These are phyloP conservation scores for Plectrocnemia conspersa DNA, from an alignment of 1,140 invertebrate species.

Conservation along the genomic window DNA sequence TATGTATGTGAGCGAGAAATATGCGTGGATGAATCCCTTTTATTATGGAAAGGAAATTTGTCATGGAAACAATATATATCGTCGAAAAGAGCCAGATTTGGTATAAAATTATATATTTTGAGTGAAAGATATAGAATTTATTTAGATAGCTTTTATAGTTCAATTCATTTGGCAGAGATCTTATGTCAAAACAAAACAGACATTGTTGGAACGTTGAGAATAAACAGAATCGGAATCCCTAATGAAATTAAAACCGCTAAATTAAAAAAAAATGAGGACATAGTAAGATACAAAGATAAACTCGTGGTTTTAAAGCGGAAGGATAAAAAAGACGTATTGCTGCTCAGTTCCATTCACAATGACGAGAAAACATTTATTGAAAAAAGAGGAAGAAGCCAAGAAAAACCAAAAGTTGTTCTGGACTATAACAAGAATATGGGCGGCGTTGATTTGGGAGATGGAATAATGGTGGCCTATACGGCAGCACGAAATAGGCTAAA, in stretches of 20 bases:
- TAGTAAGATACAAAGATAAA: constrained; percentile 15
- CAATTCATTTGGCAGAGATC: constrained; percentile 14
- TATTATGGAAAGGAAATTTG: constrained; percentile 24
- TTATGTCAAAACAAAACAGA: constrained; percentile 17
- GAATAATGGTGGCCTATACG: constrained; percentile 17
- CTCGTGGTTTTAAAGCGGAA: constrained; percentile 16
- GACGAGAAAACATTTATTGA: constrained; percentile 18
- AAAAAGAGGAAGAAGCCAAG: constrained; percentile 17
- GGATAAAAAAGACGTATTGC: constrained; percentile 20
- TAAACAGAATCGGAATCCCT: constrained; percentile 15
- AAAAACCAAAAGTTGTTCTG: constrained; percentile 17
- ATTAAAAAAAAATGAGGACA: constrained; percentile 11
- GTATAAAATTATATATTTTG: constrained; percentile 20
- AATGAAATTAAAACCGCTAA: constrained; percentile 11
- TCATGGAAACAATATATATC: constrained; percentile 28
- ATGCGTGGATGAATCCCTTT: constrained; percentile 18
- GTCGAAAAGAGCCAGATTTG: constrained; percentile 25
- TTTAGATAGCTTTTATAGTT: constrained; percentile 13
- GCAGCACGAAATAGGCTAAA: constrained; percentile 15
- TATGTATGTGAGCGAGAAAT: constrained; percentile 14
- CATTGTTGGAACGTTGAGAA: constrained; percentile 13
- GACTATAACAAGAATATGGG: constrained; percentile 20
- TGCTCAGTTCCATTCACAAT: constrained; percentile 23
- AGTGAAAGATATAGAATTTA: constrained; percentile 17
- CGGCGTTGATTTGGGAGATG: constrained; percentile 18